Conservation (phyloP, 1,140 invertebrate genomes). For the Hypsibius dujardini region DNA sequence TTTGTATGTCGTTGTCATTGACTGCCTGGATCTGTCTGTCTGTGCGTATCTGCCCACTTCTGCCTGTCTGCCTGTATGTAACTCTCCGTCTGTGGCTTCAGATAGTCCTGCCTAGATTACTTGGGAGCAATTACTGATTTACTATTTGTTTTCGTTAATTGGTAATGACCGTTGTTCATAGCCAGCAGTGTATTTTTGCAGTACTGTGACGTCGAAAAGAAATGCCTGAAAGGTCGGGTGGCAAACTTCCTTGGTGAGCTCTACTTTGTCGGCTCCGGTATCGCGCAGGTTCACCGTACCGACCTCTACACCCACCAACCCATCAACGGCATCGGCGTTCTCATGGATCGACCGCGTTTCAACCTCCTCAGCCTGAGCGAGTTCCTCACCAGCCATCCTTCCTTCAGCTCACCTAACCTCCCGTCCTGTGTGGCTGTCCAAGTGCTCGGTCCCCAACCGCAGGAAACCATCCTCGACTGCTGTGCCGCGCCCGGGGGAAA, state of each 20-base stretch:
- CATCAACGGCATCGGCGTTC: background rate
- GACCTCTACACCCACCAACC: background rate
- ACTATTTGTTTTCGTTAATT: too few species aligned
- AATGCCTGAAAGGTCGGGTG: background rate
- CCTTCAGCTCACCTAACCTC: slow-evolving; percentile 46
- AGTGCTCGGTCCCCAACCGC: slow-evolving; percentile 48
- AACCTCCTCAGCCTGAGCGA: background rate
- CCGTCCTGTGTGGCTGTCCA: slow-evolving; percentile 61
- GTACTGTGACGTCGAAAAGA: background rate
- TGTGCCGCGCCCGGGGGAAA: slow-evolving; percentile 46
- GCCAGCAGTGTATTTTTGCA: background rate
- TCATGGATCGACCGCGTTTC: background rate
- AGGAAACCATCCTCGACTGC: slow-evolving; percentile 50
- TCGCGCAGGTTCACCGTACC: background rate
- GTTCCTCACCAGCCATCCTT: background rate
- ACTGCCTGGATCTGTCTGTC: too few species aligned
- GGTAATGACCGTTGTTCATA: too few species aligned
- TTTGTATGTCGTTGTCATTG: too few species aligned
- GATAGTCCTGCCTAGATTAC: too few species aligned
- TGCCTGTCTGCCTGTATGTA: too few species aligned
- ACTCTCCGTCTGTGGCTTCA: too few species aligned
- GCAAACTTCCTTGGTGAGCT: background rate
- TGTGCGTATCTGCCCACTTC: too few species aligned
- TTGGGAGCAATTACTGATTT: too few species aligned
- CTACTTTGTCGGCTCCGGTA: background rate